phyloP scores from a whole-genome alignment of 1,140 invertebrate species.

The Drosophila funebris region DNA sequence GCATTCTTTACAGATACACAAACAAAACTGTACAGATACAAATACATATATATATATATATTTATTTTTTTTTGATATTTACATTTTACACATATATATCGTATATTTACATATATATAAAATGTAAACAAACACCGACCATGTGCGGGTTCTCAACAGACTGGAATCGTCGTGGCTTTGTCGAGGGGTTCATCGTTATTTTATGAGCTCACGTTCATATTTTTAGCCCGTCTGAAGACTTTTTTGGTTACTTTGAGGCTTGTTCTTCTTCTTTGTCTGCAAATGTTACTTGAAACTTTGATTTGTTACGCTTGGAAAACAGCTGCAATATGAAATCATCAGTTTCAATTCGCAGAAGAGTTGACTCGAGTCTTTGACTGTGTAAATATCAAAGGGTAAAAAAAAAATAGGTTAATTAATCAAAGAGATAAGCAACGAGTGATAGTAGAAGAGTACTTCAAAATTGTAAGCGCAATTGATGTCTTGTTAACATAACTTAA shows the following conservation, averaged over 20 bases:
- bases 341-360: conserved; percentile 7
- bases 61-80: conserved; percentile 4
- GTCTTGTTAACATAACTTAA: no score
- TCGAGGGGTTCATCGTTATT: conserved; percentile 7
- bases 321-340: conserved; percentile 73
- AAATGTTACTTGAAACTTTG: conserved; percentile 58
- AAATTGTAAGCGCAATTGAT: no score
- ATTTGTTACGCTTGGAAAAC: conserved; percentile 21
- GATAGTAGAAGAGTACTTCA: no score
- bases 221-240: conserved; percentile 10
- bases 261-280: conserved; percentile 25
- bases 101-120: not conserved
- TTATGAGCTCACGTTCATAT: conserved; percentile 17
- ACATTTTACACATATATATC: not conserved
- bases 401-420: not conserved
- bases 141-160: conserved; percentile 23
- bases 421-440: not conserved
- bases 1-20: conserved; percentile 8
- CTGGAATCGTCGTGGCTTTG: not conserved
- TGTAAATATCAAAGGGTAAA: not conserved
- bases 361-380: not conserved
- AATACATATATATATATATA: conserved; percentile 1
- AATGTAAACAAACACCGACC: conserved; percentile 46
- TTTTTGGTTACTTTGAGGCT: conserved; percentile 2
- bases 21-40: conserved; percentile 1